Evolutionary conservation across 2,888 invertebrate species (phyloP), one percentile per base, ranked within the genome.

Genomic region (Harpagoxenus sublaevis): DNA sequence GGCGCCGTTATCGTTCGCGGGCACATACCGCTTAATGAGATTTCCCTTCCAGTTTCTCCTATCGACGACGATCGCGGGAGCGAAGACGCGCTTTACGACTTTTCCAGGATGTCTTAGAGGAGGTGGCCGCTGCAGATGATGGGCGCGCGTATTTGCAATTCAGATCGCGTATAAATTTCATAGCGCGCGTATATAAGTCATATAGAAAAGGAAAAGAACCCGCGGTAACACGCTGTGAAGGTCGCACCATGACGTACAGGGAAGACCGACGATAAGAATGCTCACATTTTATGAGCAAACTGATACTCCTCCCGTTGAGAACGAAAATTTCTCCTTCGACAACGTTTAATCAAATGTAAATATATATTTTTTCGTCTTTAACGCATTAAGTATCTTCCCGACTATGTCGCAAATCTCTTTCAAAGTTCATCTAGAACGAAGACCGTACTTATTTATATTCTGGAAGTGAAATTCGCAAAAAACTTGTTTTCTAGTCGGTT

Each of bases 1-100:
- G 84, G 81, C 84, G 84, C 87, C 85, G 90, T 92, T 92, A 92
- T 91, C 91, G 87, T 91, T 88, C 66, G 78, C 85, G 87, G 87
- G 86, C 87, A 31, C 31, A 89, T 90, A 89, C 82, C 83, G 86
- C 84, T 88, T 89, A 87, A 91, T 87, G 89, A 92, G 91, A 89
- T 91, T 92, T 92, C 83, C 91, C 86, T 83, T 85, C 73, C 85
- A 86, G 89, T 89, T 89, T 86, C 89, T 84, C 79, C 82, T 60
- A 89, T 90, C 90, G 85, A 42, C 85, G 79, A 85, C 85, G 78
- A 71, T 78, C 71, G 12, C 89, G 75, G 63, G 74, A 65, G 31
- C 81, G 51, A 53, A 68, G 74, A 71, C 68, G 35, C 60, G 83
- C 77, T 89, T 89, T 90, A 89, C 85, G 89, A 87, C 89, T 87